Percentiles rank a stretch among this genome's conserved stretches.
These are phyloP conservation scores for Takifugu ocellatus DNA, from an alignment of 2,797 vertebrate genomes.

Conservation along the genomic window DNA sequence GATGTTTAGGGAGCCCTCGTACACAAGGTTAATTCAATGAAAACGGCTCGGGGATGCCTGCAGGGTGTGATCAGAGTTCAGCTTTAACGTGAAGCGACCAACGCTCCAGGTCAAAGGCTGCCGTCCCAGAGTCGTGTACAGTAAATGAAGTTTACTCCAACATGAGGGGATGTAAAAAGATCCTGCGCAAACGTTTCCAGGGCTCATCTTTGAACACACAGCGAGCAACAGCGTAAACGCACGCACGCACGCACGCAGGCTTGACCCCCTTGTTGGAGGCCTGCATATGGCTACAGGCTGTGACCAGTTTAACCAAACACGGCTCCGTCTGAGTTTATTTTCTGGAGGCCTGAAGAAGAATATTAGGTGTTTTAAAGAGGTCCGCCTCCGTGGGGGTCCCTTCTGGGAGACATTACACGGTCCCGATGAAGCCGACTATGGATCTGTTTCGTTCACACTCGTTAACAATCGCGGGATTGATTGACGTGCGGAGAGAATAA, in stretches of 20 bases:
- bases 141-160: constrained; percentile 28
- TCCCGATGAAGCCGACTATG: no score
- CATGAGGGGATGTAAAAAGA: constrained; percentile 9
- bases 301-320: background rate
- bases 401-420: background rate
- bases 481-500: no score
- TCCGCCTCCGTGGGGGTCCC: background rate
- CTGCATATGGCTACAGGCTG: background rate
- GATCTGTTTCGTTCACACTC: no score
- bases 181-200: background rate
- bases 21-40: constrained; percentile 50
- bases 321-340: background rate
- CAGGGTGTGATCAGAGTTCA: constrained; percentile 17
- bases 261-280: background rate
- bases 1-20: constrained; percentile 34
- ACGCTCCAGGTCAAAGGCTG: constrained; percentile 39
- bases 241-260: background rate
- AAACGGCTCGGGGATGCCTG: constrained; percentile 31
- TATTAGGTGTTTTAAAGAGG: background rate
- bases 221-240: background rate
- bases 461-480: no score
- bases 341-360: background rate
- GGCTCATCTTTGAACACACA: constrained; percentile 1
- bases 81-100: constrained; percentile 3
- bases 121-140: constrained; percentile 27